phyloP scores from a whole-genome alignment of 2,797 vertebrate species.

The Acanthurus leucopareius region DNA sequence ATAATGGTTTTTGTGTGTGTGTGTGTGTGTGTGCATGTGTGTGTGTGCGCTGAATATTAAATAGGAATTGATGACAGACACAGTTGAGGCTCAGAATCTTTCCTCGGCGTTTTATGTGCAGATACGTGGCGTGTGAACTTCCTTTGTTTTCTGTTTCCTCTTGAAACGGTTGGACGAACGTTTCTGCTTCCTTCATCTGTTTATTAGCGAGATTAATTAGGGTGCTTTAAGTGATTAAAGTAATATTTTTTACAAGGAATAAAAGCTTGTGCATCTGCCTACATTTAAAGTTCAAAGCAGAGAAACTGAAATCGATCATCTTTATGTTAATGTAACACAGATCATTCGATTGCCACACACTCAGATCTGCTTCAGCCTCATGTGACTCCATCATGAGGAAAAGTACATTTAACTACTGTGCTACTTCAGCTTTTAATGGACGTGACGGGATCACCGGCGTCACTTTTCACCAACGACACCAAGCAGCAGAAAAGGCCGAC shows the following conservation, averaged over 20 bases:
- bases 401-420: not conserved
- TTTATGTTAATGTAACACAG: slow-evolving; percentile 16
- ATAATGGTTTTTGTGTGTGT: slow-evolving; percentile 11
- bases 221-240: slow-evolving; percentile 19
- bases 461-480: too few species aligned
- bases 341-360: not conserved
- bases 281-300: not conserved
- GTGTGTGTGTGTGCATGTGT: slow-evolving; percentile 20
- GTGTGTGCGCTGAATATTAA: not conserved
- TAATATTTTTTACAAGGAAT: slow-evolving; percentile 7
- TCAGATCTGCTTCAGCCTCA: not conserved
- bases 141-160: not conserved
- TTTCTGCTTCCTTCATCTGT: slow-evolving; percentile 1
- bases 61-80: slow-evolving; percentile 37
- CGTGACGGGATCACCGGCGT: not conserved
- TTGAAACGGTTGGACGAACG: not conserved
- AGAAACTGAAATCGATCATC: not conserved
- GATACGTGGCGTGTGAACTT: not conserved
- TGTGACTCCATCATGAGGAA: not conserved
- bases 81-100: not conserved
- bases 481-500: too few species aligned
- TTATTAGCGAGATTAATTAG: not conserved
- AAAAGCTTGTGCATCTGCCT: slow-evolving; percentile 14
- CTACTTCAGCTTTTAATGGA: not conserved
- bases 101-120: not conserved